Conservation (phyloP, 2,888 invertebrate species). For the Adineta ricciae region DNA sequence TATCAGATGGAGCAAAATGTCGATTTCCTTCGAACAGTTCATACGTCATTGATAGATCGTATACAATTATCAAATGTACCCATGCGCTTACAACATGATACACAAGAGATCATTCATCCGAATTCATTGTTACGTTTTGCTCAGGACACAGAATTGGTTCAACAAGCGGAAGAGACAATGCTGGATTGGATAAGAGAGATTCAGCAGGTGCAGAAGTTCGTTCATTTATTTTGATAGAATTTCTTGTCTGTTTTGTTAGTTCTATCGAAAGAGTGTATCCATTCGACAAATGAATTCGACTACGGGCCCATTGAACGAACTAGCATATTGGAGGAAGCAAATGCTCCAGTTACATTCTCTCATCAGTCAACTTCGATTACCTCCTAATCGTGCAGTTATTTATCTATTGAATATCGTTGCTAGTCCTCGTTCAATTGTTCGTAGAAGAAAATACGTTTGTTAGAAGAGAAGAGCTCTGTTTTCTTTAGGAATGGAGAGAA, state of each 20-base stretch:
- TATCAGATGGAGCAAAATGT: neutral
- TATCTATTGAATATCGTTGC: neutral
- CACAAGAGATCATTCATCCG: neutral
- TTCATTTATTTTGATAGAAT: neutral
- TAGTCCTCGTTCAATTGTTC: neutral
- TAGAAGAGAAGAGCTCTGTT: neutral
- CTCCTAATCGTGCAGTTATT: neutral
- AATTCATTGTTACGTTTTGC: slow-evolving; percentile 1
- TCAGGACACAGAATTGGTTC: neutral
- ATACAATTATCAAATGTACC: neutral
- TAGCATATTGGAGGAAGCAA: neutral
- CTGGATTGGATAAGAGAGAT: neutral
- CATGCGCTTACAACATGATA: neutral
- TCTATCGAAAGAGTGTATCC: neutral
- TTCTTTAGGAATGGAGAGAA: neutral
- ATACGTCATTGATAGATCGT: neutral
- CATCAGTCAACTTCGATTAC: neutral
- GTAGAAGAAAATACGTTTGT: neutral
- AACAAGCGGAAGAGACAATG: neutral
- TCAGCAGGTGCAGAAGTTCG: neutral
- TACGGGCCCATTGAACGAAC: neutral
- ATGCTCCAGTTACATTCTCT: neutral
- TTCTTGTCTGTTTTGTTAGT: neutral
- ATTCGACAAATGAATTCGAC: neutral
- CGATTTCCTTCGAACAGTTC: neutral